Evolutionary conservation across 2,113 vertebrate genomes (phyloP).

Genomic region (Hypomesus transpacificus): DNA sequence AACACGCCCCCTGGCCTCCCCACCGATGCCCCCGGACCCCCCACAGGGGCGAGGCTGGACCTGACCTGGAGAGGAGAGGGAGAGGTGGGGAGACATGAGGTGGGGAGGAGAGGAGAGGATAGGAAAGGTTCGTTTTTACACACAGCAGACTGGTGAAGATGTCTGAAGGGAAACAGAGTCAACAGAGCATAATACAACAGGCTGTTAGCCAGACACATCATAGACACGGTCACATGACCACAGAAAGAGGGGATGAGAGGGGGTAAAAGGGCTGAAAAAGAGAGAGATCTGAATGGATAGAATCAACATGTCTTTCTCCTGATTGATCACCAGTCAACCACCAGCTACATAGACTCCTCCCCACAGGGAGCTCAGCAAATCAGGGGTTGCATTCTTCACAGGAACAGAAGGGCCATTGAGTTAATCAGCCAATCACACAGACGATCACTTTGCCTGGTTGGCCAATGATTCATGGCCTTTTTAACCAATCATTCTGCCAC

Average conservation of each 20-base stretch:
- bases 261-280: no score
- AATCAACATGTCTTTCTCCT: neutral
- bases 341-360: neutral
- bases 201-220: no score
- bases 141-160: no score
- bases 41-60: constrained; percentile 76
- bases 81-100: neutral
- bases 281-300: neutral
- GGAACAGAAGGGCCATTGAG: neutral
- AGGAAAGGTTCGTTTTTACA: no score
- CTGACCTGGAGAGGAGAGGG: constrained; percentile 72
- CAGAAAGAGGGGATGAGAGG: no score
- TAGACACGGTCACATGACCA: no score
- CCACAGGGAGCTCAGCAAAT: neutral
- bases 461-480: neutral
- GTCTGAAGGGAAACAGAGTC: no score
- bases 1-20: constrained; percentile 43
- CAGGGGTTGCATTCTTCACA: neutral
- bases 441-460: no score
- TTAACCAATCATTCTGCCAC: neutral
- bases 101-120: neutral
- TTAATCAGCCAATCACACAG: neutral
- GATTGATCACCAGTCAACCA: neutral
- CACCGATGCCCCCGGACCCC: constrained; percentile 43
- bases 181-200: no score